These are phyloP conservation scores for Drosophila murphyi DNA, from an alignment of 1,140 invertebrate genomes.

Conservation along the genomic window DNA sequence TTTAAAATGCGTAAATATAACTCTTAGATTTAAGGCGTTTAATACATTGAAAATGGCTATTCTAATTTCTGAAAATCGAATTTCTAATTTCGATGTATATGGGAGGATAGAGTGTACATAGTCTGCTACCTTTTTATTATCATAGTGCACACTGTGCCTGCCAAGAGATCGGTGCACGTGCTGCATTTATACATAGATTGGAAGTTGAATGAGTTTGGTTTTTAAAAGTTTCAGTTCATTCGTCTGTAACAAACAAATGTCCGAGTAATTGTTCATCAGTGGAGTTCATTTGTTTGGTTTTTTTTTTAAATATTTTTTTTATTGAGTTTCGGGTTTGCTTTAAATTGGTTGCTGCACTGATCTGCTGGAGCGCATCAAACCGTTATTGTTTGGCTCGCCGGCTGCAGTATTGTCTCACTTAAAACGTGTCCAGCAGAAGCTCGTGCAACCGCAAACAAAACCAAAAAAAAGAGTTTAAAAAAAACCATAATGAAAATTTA, in stretches of 20 bases:
- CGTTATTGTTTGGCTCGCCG: constrained; percentile 40
- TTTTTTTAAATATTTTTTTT: constrained; percentile 32
- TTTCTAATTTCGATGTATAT: too few relatives aligned
- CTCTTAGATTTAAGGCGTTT: too few relatives aligned
- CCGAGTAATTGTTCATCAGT: constrained; percentile 69
- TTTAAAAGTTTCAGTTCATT: constrained; percentile 60
- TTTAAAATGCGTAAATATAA: too few relatives aligned
- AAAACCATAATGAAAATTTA: constrained; percentile 60
- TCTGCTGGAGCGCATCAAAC: constrained; percentile 64
- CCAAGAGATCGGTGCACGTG: background rate
- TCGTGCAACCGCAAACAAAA: constrained; percentile 64
- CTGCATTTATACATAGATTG: background rate
- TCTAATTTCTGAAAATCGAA: too few relatives aligned
- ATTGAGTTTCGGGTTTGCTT: constrained; percentile 48
- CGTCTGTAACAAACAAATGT: constrained; percentile 61
- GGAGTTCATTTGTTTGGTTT: constrained; percentile 59
- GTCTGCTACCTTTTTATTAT: background rate
- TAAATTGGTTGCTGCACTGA: constrained; percentile 51
- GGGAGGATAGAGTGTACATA: background rate
- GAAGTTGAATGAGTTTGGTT: constrained; percentile 8
- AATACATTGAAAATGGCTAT: too few relatives aligned
- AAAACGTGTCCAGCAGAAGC: constrained; percentile 70
- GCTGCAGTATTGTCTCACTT: constrained; percentile 69
- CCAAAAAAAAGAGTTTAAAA: constrained; percentile 9
- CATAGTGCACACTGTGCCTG: background rate